Conservation (phyloP, 2,113 vertebrate species). For the Pycnonotus jocosus region DNA sequence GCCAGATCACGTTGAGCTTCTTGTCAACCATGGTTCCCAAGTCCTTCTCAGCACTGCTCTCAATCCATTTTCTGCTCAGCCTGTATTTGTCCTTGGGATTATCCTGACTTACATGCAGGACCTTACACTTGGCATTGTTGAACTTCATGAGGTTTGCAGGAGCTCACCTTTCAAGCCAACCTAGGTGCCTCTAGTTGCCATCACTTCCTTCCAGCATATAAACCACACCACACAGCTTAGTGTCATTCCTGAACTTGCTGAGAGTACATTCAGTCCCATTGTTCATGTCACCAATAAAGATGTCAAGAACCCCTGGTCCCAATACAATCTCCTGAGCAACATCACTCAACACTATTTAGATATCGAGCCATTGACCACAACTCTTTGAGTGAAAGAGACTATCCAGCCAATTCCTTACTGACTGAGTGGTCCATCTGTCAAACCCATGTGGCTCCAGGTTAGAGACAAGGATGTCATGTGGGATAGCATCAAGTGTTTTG, state of each 20-base stretch:
- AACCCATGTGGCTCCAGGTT: background rate
- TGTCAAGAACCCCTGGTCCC: background rate
- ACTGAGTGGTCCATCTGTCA: background rate
- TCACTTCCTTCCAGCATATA: background rate
- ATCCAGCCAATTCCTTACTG: background rate
- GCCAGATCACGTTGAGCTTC: background rate
- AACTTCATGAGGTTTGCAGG: background rate
- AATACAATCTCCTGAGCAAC: background rate
- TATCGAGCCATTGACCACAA: rapidly evolving
- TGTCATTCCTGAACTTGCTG: background rate
- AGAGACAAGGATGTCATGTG: background rate
- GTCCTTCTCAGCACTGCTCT: background rate
- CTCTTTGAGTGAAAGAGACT: background rate
- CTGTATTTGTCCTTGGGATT: background rate
- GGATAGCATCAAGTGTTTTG: background rate
- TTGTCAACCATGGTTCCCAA: rapidly evolving
- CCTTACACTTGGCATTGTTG: background rate
- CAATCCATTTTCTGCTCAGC: background rate
- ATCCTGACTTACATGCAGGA: background rate
- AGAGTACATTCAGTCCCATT: background rate
- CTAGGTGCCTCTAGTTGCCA: background rate
- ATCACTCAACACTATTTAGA: background rate
- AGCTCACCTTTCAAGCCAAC: background rate
- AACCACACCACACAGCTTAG: background rate
- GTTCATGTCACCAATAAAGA: rapidly evolving